Conservation (phyloP, 2,797 vertebrate genomes). For the Poeciliopsis paucimaculata region DNA sequence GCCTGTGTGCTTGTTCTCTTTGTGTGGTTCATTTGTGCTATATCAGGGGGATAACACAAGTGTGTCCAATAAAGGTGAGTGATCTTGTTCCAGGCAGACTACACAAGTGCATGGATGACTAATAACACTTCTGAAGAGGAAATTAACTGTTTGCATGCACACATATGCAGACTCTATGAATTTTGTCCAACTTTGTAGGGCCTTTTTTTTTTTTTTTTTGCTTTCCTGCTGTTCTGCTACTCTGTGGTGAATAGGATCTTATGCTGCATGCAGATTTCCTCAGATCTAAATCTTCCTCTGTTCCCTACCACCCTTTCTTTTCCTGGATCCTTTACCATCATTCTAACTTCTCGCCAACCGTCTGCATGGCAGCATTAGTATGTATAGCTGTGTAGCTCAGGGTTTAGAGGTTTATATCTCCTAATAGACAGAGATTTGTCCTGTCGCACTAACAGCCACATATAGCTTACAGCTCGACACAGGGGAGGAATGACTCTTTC, state of each 20-base stretch:
- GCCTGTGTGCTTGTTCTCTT: slow-evolving; percentile 24
- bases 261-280: slow-evolving; percentile 41
- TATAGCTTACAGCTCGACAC: slow-evolving; percentile 64
- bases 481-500: slow-evolving; percentile 48
- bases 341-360: slow-evolving; percentile 54
- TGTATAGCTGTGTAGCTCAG: slow-evolving; percentile 69
- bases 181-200: slow-evolving; percentile 30
- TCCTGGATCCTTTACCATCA: slow-evolving; percentile 40
- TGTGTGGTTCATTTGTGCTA: slow-evolving; percentile 38
- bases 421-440: slow-evolving; percentile 80
- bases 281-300: slow-evolving; percentile 46
- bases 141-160: slow-evolving; percentile 28
- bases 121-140: slow-evolving; percentile 50
- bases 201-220: slow-evolving; percentile 15
- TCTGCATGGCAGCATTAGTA: slow-evolving; percentile 70
- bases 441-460: slow-evolving; percentile 76
- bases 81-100: slow-evolving; percentile 54
- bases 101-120: slow-evolving; percentile 33
- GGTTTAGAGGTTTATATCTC: slow-evolving; percentile 79
- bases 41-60: slow-evolving; percentile 38
- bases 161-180: slow-evolving; percentile 19
- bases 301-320: slow-evolving; percentile 42
- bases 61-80: slow-evolving; percentile 53
- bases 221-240: slow-evolving; percentile 53
- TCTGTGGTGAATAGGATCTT: slow-evolving; percentile 60